phyloP scores from a whole-genome alignment of 2,797 vertebrate species.

The Chanos chanos region DNA sequence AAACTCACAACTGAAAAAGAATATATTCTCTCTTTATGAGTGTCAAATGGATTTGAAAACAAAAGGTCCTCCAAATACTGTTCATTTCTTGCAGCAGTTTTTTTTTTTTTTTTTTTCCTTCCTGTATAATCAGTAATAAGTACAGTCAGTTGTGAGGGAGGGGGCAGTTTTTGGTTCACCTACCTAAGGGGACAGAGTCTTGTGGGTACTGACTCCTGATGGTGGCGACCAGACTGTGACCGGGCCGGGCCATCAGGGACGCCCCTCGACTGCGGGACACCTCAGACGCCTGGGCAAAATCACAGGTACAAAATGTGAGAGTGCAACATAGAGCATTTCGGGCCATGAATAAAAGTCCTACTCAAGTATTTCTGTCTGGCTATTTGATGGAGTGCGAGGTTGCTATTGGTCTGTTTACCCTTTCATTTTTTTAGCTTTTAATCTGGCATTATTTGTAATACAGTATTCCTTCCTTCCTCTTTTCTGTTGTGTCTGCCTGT shows the following conservation, averaged over 20 bases:
- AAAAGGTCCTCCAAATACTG: too few species aligned
- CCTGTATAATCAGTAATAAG: too few species aligned
- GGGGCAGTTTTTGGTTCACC: constrained; percentile 36
- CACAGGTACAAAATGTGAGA: constrained; percentile 22
- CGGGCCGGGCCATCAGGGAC: constrained; percentile 82
- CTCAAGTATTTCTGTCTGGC: too few species aligned
- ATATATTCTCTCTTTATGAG: background rate
- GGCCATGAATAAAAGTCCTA: too few species aligned
- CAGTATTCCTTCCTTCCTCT: background rate
- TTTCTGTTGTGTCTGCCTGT: constrained; percentile 10
- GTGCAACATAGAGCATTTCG: too few species aligned
- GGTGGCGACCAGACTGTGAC: constrained; percentile 86
- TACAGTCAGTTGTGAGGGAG: background rate
- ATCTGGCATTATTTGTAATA: too few species aligned
- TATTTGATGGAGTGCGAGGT: too few species aligned
- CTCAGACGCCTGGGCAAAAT: constrained; percentile 81
- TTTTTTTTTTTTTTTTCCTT: too few species aligned
- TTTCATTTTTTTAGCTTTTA: too few species aligned
- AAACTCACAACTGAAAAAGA: background rate
- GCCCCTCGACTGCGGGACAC: constrained; percentile 90
- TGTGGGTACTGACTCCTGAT: constrained; percentile 86
- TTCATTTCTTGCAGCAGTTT: too few species aligned
- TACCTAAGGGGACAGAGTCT: constrained; percentile 77
- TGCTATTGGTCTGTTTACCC: too few species aligned
- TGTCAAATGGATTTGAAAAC: too few species aligned